These are phyloP conservation scores for Drosophila erecta DNA, from an alignment of 1,140 invertebrate species.

Conservation along the genomic window DNA sequence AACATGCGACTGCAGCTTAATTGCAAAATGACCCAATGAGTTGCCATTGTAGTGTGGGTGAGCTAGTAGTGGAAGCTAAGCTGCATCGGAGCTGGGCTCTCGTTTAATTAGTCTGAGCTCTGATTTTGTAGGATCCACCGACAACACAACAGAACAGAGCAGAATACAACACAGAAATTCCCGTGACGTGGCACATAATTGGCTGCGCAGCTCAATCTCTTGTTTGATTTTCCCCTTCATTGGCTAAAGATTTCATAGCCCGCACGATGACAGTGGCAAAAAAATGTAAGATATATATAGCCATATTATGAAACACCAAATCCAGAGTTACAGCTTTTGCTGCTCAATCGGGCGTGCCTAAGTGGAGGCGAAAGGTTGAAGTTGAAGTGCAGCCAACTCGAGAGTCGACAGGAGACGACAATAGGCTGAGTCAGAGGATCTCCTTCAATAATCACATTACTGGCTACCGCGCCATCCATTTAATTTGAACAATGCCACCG, in stretches of 20 bases:
- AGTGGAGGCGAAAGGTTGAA: conserved; percentile 67
- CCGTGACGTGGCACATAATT: conserved; percentile 74
- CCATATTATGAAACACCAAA: conserved; percentile 56
- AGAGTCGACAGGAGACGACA: conserved; percentile 49
- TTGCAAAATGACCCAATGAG: conserved; percentile 76
- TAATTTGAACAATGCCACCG: conserved; percentile 69
- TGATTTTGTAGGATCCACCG: conserved; percentile 60
- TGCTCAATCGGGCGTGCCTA: conserved; percentile 74
- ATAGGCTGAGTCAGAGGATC: conserved; percentile 37
- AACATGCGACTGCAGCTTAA: conserved; percentile 64
- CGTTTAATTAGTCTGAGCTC: conserved; percentile 68
- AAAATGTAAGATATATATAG: not conserved
- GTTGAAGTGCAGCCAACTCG: conserved; percentile 58
- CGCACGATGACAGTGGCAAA: conserved; percentile 36
- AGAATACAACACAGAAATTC: conserved; percentile 26
- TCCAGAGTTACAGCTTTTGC: conserved; percentile 48
- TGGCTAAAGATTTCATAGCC: conserved; percentile 64
- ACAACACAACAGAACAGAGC: not conserved
- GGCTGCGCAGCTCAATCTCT: conserved; percentile 37
- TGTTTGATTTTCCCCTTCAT: conserved; percentile 79
- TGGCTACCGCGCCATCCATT: conserved; percentile 56
- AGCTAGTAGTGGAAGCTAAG: conserved; percentile 19
- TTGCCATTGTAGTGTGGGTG: conserved; percentile 10
- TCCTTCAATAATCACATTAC: conserved; percentile 70
- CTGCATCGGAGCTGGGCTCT: conserved; percentile 10